A percentile compares a stretch with the other conserved stretches of the same genome.
These are phyloP conservation scores for Fistularia commersonii DNA, from an alignment of 2,797 vertebrate genomes.

Conservation along the genomic window DNA sequence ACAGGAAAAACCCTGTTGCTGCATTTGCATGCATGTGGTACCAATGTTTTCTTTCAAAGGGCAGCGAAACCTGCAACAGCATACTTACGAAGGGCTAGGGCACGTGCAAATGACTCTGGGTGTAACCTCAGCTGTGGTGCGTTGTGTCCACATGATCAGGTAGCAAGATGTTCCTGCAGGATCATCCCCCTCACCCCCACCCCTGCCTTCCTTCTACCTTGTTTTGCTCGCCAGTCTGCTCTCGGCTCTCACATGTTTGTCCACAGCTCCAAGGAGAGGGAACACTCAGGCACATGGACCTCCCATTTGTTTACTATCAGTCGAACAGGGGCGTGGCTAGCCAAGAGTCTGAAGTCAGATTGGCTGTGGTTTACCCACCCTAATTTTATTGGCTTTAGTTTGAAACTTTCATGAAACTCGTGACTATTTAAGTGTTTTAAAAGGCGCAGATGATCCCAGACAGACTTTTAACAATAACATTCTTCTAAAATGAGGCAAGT, in stretches of 20 bases:
- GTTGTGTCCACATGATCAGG: slow-evolving; percentile 23
- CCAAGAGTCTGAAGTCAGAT: slow-evolving; percentile 15
- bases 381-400: slow-evolving; percentile 35
- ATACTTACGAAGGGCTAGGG: background rate
- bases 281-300: slow-evolving; percentile 64
- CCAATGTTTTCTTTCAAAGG: background rate
- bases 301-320: slow-evolving; percentile 60
- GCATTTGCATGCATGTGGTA: background rate
- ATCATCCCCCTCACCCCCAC: background rate
- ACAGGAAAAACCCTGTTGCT: background rate
- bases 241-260: slow-evolving; percentile 62
- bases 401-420: slow-evolving; percentile 29
- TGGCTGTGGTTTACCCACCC: slow-evolving; percentile 32
- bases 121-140: slow-evolving; percentile 19
- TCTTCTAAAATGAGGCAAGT: slow-evolving; percentile 36
- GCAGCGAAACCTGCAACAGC: slow-evolving; percentile 8
- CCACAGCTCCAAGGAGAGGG: slow-evolving; percentile 29
- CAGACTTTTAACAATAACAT: slow-evolving; percentile 35
- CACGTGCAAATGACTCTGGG: background rate
- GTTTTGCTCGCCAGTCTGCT: slow-evolving; percentile 39
- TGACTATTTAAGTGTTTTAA: slow-evolving; percentile 26
- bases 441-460: slow-evolving; percentile 3
- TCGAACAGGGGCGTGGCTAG: slow-evolving; percentile 26
- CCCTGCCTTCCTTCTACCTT: slow-evolving; percentile 9
- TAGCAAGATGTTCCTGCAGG: slow-evolving; percentile 26